Evolutionary conservation across 2,113 vertebrate species (phyloP), one percentile per base, ranked within the genome.

Genomic region (Bubalus kerabau): DNA sequence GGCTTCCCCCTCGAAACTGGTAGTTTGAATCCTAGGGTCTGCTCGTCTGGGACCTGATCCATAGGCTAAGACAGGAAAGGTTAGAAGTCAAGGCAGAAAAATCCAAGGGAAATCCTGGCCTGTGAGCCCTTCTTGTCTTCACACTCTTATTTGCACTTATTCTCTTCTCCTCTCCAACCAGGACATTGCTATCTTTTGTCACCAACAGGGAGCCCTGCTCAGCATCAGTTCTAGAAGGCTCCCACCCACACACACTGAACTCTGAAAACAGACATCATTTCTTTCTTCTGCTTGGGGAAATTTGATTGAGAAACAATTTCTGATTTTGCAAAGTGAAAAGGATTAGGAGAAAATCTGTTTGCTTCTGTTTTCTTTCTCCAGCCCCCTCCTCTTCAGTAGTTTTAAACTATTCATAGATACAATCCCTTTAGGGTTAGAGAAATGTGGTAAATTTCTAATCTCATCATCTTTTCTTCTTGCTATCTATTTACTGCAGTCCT

Each of bases 351-450:
- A 94, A 96, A 85, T 94, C 91, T 92, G 50, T 96, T 97, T 95
- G 89, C 91, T 71, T 93, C 74, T 62, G 43, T 92, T 78, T 50
- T 57, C 40, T 40, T 90, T 40, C 54, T 48, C 52, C 30, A 36
- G 78, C 16, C 5, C 8, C 4, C 7, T 80, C 19, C 14, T 91
- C 71, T 95, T 81, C 84, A 92, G 84, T 67, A 74, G 60, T 83
- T 95, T 96, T 84, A 89, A 90, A 87, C 82, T 98, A 95, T 97
- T 97, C 96, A 96, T 92, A 92, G 96, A 98, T 95, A 95, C 80
- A 64, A 81, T 14, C 93, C 93, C 92, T 76, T 96, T 97, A 90
- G 96, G 97, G 97, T 96, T 96, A 96, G 97, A 97, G 93, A 95
- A 96, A 94, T 94, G 80, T 36, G 54, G 64, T 83, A 94, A 96